Evolutionary conservation across 1,140 invertebrate genomes (phyloP).

Genomic region (Neotoxoptera formosana): DNA sequence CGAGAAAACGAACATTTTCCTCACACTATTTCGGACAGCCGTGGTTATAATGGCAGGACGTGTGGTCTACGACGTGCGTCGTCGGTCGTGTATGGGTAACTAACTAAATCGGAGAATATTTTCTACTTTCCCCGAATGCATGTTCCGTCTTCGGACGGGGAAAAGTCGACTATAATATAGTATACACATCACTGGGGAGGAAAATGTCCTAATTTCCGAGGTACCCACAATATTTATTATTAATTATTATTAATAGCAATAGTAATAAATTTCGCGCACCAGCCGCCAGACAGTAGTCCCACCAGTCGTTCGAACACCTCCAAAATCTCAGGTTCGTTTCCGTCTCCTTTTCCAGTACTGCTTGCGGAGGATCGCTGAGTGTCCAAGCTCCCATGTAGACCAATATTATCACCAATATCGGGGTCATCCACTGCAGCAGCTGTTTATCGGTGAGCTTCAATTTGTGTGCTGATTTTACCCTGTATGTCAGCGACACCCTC

Average conservation of each 20-base stretch:
- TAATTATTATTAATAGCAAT: neutral
- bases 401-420: slow-evolving; percentile 85
- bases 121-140: neutral
- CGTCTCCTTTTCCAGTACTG: slow-evolving; percentile 76
- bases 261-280: slow-evolving; percentile 66
- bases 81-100: neutral
- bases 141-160: too few species aligned
- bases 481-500: slow-evolving; percentile 91
- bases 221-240: neutral
- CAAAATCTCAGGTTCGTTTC: slow-evolving; percentile 80
- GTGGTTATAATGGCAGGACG: too few species aligned
- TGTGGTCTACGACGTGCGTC: neutral
- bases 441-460: slow-evolving; percentile 91
- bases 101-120: neutral
- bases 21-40: neutral
- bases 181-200: neutral
- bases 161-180: neutral
- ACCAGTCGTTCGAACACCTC: slow-evolving; percentile 90
- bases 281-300: slow-evolving; percentile 88
- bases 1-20: neutral
- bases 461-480: slow-evolving; percentile 92
- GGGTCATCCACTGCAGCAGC: slow-evolving; percentile 89
- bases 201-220: neutral
- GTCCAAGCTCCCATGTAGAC: slow-evolving; percentile 92
- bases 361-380: slow-evolving; percentile 78